Evolutionary conservation across 2,888 invertebrate genomes (phyloP).

Genomic region (Clepsis dumicolana): DNA sequence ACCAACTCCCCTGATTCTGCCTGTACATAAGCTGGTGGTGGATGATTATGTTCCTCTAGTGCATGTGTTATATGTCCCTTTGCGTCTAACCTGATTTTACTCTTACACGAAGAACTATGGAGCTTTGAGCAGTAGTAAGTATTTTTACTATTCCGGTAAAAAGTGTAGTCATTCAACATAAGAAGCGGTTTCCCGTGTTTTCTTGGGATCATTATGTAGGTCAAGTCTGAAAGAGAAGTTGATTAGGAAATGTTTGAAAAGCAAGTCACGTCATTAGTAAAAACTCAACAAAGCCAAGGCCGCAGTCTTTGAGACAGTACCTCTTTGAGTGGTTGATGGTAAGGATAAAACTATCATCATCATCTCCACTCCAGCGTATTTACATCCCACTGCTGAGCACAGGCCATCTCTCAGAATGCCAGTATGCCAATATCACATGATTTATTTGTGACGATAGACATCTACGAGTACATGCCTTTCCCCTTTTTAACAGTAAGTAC

Average conservation of each 20-base stretch:
- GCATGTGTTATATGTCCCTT: background rate
- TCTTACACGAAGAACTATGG: background rate
- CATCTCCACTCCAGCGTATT: no score
- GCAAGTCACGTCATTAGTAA: no score
- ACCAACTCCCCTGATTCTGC: background rate
- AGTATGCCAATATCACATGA: no score
- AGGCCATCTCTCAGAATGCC: no score
- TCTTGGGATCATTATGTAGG: conserved; percentile 24
- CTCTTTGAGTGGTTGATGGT: no score
- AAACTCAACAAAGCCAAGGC: no score
- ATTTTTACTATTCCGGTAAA: conserved; percentile 7
- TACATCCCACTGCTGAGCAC: no score
- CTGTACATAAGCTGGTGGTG: background rate
- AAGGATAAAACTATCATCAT: no score
- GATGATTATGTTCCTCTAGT: conserved; percentile 2
- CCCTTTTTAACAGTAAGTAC: background rate
- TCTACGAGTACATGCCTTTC: background rate
- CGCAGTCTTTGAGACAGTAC: no score
- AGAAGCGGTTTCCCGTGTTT: conserved; percentile 18
- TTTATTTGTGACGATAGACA: no score
- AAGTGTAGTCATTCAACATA: conserved; percentile 20
- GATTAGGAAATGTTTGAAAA: background rate
- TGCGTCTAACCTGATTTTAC: background rate
- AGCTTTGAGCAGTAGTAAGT: conserved; percentile 12
- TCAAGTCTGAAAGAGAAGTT: background rate